Evolutionary conservation across 2,113 vertebrate species (phyloP), one percentile per base, ranked within the genome.

Genomic region (Climacteris rufus): DNA sequence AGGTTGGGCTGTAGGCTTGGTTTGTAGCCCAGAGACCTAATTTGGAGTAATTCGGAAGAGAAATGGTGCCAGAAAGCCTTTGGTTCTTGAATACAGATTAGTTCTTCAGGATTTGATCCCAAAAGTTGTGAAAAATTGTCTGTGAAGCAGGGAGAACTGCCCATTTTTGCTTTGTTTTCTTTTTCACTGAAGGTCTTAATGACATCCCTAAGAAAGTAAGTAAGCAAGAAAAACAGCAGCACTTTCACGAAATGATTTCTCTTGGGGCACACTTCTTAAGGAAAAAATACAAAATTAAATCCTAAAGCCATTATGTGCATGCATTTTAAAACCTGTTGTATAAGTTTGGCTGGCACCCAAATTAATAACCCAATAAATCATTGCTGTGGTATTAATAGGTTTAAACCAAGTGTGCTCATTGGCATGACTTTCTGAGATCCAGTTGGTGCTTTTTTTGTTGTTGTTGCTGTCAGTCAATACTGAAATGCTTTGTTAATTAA

Each of bases 291-390:
- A 65, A 80, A 85, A 82, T 87, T 76, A 70, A 96, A 87, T 87
- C 49, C 27, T 85, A 87, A 71, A 92, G 50, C 16, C 30, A 31
- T 85, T 76, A 70, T 82, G 66, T 47, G 33, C 21, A 2, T 64
- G 27, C 33, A 40, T 87, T 93, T 86, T 87, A 75, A 75, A 89
- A 89, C 47, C 37, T 70, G 50, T 71, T 56, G 8, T 87, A 33
- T 80, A 59, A 63, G 17, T 83, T 89, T 96, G 88, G 77, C 64
- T 77, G 69, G 52, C 25, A 35, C 64, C 70, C 69, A 92, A 74
- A 93, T 95, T 92, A 93, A 95, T 96, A 96, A 93, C 53, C 27
- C 14, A 84, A 3, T 85, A 96, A 92, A 89, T 95, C 20, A 72
- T 65, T 74, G 50, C 35, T 65, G 7, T 64, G 71, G 59, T 94